Percentiles rank a stretch among this genome's conserved stretches.
phyloP scores from a whole-genome alignment of 2,888 invertebrate species.

The Idaea aversata region DNA sequence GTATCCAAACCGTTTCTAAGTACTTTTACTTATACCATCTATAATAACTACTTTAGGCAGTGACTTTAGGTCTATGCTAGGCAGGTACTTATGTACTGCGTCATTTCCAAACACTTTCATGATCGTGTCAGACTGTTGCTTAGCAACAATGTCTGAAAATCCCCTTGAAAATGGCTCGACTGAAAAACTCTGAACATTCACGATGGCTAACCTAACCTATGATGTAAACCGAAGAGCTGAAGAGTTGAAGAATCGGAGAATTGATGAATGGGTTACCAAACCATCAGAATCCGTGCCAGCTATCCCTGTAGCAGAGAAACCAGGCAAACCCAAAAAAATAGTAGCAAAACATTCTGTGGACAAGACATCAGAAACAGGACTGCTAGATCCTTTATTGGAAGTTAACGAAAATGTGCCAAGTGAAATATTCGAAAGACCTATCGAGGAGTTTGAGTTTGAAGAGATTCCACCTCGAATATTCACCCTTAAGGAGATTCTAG shows the following conservation, averaged over 20 bases:
- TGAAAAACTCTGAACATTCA: background rate
- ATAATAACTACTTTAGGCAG: no score
- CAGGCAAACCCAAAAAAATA: background rate
- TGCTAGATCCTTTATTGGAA: conserved; percentile 63
- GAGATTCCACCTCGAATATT: conserved; percentile 67
- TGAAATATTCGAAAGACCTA: conserved; percentile 54
- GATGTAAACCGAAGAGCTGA: background rate
- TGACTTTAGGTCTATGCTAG: no score
- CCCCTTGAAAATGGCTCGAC: background rate
- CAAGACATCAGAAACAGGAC: conserved; percentile 46
- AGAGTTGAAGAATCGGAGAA: conserved; percentile 7
- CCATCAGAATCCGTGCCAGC: conserved; percentile 31
- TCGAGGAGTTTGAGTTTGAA: conserved; percentile 51
- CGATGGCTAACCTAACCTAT: background rate
- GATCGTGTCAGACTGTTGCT: background rate
- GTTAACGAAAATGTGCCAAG: conserved; percentile 58
- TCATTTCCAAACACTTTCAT: no score
- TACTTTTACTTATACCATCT: no score
- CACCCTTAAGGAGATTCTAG: conserved; percentile 50
- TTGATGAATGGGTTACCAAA: conserved; percentile 16
- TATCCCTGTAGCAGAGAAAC: conserved; percentile 1
- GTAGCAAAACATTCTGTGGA: conserved; percentile 23
- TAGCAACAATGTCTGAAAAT: background rate
- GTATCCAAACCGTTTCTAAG: no score
- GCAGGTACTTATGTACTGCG: no score